Evolutionary conservation across 2,113 vertebrate genomes (phyloP).

Genomic region (Rhombomys opimus): DNA sequence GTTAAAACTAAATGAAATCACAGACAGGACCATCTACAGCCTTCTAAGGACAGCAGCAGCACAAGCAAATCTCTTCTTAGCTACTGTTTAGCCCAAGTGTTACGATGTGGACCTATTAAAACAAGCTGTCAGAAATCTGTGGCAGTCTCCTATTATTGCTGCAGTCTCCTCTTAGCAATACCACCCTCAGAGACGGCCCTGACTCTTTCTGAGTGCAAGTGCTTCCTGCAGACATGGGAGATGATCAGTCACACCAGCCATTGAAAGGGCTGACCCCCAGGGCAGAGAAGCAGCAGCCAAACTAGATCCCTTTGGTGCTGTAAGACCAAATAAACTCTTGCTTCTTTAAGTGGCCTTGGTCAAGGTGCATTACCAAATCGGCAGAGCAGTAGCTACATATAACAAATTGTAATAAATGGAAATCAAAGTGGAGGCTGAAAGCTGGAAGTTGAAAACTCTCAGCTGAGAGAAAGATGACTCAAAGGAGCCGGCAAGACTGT

Average conservation of each 20-base stretch:
- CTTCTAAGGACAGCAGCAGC: conserved; percentile 6
- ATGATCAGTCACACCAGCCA: conserved; percentile 27
- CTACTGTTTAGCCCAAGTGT: conserved; percentile 18
- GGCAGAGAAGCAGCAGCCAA: background rate
- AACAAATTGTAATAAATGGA: background rate
- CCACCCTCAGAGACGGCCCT: conserved; percentile 8
- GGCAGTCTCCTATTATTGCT: background rate
- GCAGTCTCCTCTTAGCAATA: background rate
- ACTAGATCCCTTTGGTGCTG: background rate
- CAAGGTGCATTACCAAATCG: background rate
- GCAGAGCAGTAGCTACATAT: background rate
- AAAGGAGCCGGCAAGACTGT: background rate
- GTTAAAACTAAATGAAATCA: conserved; percentile 35
- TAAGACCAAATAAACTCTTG: background rate
- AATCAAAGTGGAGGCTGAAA: background rate
- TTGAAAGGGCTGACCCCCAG: background rate
- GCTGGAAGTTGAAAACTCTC: background rate
- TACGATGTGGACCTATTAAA: background rate
- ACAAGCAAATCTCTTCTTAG: conserved; percentile 13
- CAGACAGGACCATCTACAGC: background rate
- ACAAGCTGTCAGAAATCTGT: background rate
- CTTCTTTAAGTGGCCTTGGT: background rate
- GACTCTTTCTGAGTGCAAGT: background rate
- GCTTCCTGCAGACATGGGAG: background rate
- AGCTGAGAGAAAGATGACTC: background rate